Evolutionary conservation across 2,113 vertebrate species (phyloP).

Genomic region (Gymnocephalus cernua): DNA sequence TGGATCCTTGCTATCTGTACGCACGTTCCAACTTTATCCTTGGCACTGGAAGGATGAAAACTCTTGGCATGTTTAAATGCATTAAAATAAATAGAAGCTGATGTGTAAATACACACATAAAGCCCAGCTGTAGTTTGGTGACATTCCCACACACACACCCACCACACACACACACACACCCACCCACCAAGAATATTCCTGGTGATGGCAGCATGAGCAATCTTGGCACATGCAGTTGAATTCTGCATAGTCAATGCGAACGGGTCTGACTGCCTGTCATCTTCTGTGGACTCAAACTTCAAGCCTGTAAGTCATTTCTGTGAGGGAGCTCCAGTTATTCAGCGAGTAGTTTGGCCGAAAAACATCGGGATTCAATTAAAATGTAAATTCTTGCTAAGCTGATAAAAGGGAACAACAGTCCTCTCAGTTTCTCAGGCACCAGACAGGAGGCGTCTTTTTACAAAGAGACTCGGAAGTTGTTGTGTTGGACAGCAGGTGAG

Average conservation of each 20-base stretch:
- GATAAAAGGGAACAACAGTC: constrained; percentile 68
- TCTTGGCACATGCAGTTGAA: constrained; percentile 62
- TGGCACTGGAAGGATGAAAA: constrained; percentile 41
- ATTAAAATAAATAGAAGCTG: constrained; percentile 56
- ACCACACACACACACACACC: neutral
- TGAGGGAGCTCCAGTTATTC: constrained; percentile 67
- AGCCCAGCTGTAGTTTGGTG: constrained; percentile 46
- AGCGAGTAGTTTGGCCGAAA: constrained; percentile 68
- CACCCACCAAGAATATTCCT: constrained; percentile 46
- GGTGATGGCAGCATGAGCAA: constrained; percentile 46
- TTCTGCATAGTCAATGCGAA: constrained; percentile 70
- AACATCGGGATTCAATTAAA: constrained; percentile 79
- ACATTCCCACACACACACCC: constrained; percentile 23
- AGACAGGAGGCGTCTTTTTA: constrained; percentile 52
- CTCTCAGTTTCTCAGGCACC: constrained; percentile 46
- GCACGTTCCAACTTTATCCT: constrained; percentile 24
- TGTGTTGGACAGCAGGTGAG: constrained; percentile 55
- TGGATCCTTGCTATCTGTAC: constrained; percentile 33
- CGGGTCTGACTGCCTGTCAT: constrained; percentile 76
- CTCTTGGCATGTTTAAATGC: constrained; percentile 42
- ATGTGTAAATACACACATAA: constrained; percentile 39
- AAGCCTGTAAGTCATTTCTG: constrained; percentile 63
- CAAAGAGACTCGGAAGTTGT: constrained; percentile 13
- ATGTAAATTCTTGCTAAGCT: constrained; percentile 77
- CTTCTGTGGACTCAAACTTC: constrained; percentile 63